Conservation (phyloP, 2,888 invertebrate species). For the Glyphotaelius pellucidus region DNA sequence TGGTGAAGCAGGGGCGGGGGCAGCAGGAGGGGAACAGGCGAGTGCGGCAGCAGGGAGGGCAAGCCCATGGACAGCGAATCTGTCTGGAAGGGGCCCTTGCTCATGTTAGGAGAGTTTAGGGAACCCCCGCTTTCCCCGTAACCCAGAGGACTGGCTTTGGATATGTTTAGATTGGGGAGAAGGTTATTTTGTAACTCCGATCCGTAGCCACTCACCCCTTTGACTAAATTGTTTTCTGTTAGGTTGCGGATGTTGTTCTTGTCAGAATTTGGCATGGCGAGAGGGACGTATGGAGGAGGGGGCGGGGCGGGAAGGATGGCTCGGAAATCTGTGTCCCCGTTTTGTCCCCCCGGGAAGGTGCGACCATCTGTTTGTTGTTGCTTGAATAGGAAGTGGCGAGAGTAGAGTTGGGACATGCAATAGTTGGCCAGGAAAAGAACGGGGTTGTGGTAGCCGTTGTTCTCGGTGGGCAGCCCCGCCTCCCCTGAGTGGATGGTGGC, state of each 20-base stretch:
- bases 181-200: slow-evolving; percentile 52
- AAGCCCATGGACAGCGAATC: slow-evolving; percentile 70
- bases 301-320: slow-evolving; percentile 69
- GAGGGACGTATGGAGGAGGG: slow-evolving; percentile 68
- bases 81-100: slow-evolving; percentile 69
- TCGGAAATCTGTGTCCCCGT: slow-evolving; percentile 71
- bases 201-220: slow-evolving; percentile 43
- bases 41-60: slow-evolving; percentile 69
- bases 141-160: slow-evolving; percentile 68
- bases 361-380: slow-evolving; percentile 70
- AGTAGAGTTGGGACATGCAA: slow-evolving; percentile 85
- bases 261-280: slow-evolving; percentile 67
- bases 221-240: slow-evolving; percentile 66
- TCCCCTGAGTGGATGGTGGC: slow-evolving; percentile 80
- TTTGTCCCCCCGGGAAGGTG: slow-evolving; percentile 62
- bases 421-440: slow-evolving; percentile 86
- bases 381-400: slow-evolving; percentile 77
- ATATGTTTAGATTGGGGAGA: slow-evolving; percentile 64
- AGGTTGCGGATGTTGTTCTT: slow-evolving; percentile 62
- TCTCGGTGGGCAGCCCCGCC: slow-evolving; percentile 71
- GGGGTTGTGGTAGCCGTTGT: slow-evolving; percentile 79
- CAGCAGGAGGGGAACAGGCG: slow-evolving; percentile 65
- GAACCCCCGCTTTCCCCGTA: slow-evolving; percentile 69
- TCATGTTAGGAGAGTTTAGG: slow-evolving; percentile 70
- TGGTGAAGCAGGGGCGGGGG: slow-evolving; percentile 67